Evolutionary conservation across 1,140 invertebrate species (phyloP).

Genomic region (Megalonaias nervosa): DNA sequence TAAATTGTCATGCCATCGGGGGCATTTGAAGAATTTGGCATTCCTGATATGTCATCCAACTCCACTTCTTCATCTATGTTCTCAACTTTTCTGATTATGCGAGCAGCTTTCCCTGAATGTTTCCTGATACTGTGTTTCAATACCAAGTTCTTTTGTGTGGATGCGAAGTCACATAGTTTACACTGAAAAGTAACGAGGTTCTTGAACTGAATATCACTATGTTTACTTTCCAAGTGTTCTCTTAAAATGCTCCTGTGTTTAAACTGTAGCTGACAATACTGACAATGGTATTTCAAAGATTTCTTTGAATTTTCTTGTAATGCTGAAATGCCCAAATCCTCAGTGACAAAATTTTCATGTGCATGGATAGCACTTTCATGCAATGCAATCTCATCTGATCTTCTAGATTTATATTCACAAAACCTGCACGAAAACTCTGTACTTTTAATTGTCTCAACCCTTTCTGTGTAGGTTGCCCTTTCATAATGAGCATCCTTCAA

Average conservation of each 20-base stretch:
- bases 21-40: too few species aligned
- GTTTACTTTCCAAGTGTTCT: conserved; percentile 18
- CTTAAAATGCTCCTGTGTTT: conserved; percentile 32
- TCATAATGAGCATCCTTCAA: conserved; percentile 14
- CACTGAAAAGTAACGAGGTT: conserved; percentile 29
- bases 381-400: conserved; percentile 7
- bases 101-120: conserved; percentile 7
- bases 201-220: conserved; percentile 28
- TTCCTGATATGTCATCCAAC: too few species aligned
- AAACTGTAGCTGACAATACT: conserved; percentile 26
- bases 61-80: conserved; percentile 4
- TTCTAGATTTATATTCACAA: conserved; percentile 23
- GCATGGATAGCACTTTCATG: conserved; percentile 24
- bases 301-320: conserved; percentile 19
- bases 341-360: neutral
- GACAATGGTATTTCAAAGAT: conserved; percentile 27
- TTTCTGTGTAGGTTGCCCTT: conserved; percentile 11
- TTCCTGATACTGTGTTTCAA: conserved; percentile 16
- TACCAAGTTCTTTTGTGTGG: conserved; percentile 31
- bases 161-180: conserved; percentile 28
- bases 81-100: conserved; percentile 32
- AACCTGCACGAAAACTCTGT: conserved; percentile 23
- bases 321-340: too few species aligned
- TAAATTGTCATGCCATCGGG: too few species aligned
- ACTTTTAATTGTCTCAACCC: conserved; percentile 18